Base-by-base conservation (phyloP, 2,113 vertebrate species). In the Peromyscus maniculatus region DNA sequence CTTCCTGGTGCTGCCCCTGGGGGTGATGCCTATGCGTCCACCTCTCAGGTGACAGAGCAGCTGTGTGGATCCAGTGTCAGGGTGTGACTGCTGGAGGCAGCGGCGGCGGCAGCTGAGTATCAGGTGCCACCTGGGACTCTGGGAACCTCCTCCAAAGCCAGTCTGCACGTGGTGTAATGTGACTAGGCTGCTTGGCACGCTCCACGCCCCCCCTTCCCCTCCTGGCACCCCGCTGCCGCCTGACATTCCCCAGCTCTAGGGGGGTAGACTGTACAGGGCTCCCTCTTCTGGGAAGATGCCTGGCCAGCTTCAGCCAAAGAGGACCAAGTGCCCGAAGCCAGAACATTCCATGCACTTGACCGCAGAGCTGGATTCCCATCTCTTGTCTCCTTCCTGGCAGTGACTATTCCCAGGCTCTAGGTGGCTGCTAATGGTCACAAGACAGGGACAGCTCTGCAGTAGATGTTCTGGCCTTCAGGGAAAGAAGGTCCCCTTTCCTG, bases 1-100 rank as follows among this genome's bases (percentile, higher is more conserved):
- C 87, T 52, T 95, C 88, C 95, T 88, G 95, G 87, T 93, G 94
- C 97, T 92, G 96, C 95, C 80, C 91, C 66, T 66, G 67, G 92
- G 75, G 84, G 94, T 94, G 88, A 72, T 67, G 94, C 69, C 92
- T 95, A 72, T 67, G 94, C 69, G 93, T 95, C 64, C 84, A 92
- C 91, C 71, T 94, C 89, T 83, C 87, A 67, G 69, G 94, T 98
- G 97, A 98, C 88, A 74, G 7, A 97, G 77, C 98, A 98, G 98
- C 97, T 97, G 96, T 74, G 92, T 92, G 93, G 98, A 97, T 98
- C 97, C 94, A 49, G 96, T 98, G 97, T 98, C 98, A 98, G 97
- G 97, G 98, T 96, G 97, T 98, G 98, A 98, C 98, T 94, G 97
- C 83, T 98, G 91, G 96, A 98, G 97, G 91, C 69, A 0, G 92